Evolutionary conservation across 2,888 invertebrate species (phyloP), one percentile per base, ranked within the genome.

Genomic region (Blastobasis lacticolella): DNA sequence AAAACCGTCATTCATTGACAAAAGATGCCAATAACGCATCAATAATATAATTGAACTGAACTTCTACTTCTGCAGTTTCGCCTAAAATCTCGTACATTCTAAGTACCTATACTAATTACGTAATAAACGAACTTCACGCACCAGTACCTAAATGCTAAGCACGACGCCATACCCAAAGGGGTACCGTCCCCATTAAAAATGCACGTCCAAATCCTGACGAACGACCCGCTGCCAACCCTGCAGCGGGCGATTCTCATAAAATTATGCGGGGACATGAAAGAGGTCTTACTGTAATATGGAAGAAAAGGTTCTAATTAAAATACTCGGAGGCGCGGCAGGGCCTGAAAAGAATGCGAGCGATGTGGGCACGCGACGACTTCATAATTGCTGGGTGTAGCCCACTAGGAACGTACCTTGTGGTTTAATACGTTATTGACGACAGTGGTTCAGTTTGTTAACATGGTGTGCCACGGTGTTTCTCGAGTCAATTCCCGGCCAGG

Each of bases 261-360:
- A 56, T 57, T 56, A 62, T 57, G 58, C 58, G 52, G 51, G 46
- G 46, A 56, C 55, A 55, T 53, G 46, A 49, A 50, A 46, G 46
- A 38, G 52, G 53, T 45, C 49, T 53, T 51, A 52, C 50, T 54
- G 51, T 45, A 38, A 45, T 49, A 49, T 47, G 51, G 53, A 59
- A 57, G 59, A 58, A 60, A 55, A 58, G 52, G 52, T 56, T 54
- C 50, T 62, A 62, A 62, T 62, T 60, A 60, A 62, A 62, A 60
- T 62, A 58, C 62, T 62, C 60, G 57, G 52, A 51, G 49, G 55
- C 48, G 42, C 51, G 38, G 43, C 44, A 49, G 54, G 50, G 44
- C 49, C 23, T 51, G 49, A 52, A 55, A 58, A 59, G 59, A 60
- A 62, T 59, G 54, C 46, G 37, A 38, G 36, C 49, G 53, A 6